phyloP scores from a whole-genome alignment of 2,888 invertebrate genomes.

The Campaea margaritaria region DNA sequence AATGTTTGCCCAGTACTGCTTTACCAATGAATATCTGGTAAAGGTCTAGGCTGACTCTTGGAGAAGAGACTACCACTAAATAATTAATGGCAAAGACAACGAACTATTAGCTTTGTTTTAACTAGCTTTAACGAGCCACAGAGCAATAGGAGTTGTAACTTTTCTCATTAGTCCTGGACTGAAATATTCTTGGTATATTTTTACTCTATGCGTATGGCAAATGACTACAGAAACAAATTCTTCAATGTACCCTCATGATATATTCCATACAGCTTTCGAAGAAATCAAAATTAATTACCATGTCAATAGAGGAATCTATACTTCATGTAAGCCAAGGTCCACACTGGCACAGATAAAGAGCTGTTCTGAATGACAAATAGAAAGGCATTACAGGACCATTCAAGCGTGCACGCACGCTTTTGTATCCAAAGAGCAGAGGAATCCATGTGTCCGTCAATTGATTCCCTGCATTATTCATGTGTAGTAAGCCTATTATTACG shows the following conservation, averaged over 20 bases:
- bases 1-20: too few relatives aligned
- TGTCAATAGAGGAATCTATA: conserved; percentile 20
- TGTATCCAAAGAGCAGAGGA: conserved; percentile 27
- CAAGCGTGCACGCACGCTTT: conserved; percentile 58
- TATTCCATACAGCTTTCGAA: background rate
- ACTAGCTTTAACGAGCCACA: too few relatives aligned
- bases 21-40: too few relatives aligned
- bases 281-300: conserved; percentile 17
- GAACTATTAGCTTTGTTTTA: too few relatives aligned
- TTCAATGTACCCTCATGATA: background rate
- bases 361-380: conserved; percentile 40
- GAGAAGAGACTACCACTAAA: too few relatives aligned
- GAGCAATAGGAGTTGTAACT: too few relatives aligned
- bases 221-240: too few relatives aligned
- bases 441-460: conserved; percentile 33
- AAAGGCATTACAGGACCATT: conserved; percentile 51
- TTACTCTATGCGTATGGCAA: too few relatives aligned
- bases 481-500: conserved; percentile 36
- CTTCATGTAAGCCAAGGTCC: conserved; percentile 35
- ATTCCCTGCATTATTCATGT: conserved; percentile 50
- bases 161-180: too few relatives aligned
- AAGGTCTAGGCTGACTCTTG: too few relatives aligned
- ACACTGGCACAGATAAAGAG: conserved; percentile 24
- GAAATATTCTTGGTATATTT: too few relatives aligned
- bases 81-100: too few relatives aligned